Evolutionary conservation across 2,888 invertebrate species (phyloP).

Genomic region (Leptothorax acervorum): DNA sequence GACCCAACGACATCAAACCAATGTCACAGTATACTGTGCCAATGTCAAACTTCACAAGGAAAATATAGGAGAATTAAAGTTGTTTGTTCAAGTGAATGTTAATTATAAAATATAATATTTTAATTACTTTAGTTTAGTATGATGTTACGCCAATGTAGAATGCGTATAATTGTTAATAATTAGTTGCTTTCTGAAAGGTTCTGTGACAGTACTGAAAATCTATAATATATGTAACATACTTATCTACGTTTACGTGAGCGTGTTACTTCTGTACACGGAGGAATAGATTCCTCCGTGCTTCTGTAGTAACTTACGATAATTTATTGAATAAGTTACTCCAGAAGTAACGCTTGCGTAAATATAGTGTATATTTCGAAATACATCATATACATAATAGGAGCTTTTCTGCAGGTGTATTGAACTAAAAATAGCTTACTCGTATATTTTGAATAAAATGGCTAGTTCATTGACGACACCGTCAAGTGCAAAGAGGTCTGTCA

Average conservation of each 20-base stretch:
- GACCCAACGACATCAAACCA: too few species aligned
- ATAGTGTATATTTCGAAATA: background rate
- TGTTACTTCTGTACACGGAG: too few species aligned
- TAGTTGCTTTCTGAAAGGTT: background rate
- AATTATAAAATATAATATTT: background rate
- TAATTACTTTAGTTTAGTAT: background rate
- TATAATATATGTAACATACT: background rate
- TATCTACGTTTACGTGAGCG: too few species aligned
- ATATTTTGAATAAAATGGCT: conserved; percentile 61
- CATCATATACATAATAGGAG: background rate
- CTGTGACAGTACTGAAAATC: background rate
- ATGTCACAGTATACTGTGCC: too few species aligned
- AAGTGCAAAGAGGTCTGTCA: conserved; percentile 60
- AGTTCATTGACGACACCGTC: conserved; percentile 40
- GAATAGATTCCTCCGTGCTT: too few species aligned
- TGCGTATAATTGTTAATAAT: background rate
- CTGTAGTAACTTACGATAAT: too few species aligned
- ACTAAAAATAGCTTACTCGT: background rate
- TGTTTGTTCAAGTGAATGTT: background rate
- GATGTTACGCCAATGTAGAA: background rate
- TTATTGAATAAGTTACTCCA: too few species aligned
- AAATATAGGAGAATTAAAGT: too few species aligned
- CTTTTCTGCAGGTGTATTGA: background rate
- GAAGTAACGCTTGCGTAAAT: too few species aligned
- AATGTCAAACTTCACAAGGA: background rate